phyloP scores from a whole-genome alignment of 1,140 invertebrate species.

The Streblospio benedicti region DNA sequence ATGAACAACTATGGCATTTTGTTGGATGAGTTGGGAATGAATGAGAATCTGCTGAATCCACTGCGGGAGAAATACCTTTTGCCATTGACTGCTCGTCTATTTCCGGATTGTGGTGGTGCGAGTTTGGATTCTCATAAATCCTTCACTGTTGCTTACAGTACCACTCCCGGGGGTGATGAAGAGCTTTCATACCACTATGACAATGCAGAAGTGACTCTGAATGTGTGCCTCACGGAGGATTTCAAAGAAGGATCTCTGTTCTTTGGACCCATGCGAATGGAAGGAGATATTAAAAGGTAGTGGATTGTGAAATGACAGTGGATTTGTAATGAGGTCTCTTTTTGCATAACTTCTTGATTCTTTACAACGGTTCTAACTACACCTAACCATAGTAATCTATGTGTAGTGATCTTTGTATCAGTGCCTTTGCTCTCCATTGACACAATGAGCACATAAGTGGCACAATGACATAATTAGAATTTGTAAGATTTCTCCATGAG shows the following conservation, averaged over 20 bases:
- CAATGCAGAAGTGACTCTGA: constrained; percentile 49
- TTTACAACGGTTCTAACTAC: no score
- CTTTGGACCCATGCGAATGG: constrained; percentile 40
- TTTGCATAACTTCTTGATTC: no score
- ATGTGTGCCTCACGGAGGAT: constrained; percentile 41
- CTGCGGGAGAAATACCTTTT: constrained; percentile 40
- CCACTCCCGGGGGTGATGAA: constrained; percentile 34
- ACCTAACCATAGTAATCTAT: no score
- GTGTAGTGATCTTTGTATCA: no score
- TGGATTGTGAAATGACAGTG: not conserved
- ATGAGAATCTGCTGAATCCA: constrained; percentile 39
- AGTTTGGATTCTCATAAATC: constrained; percentile 48
- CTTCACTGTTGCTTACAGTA: constrained; percentile 47
- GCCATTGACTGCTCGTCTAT: constrained; percentile 39
- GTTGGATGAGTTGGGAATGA: constrained; percentile 47
- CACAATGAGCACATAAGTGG: no score
- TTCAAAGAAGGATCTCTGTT: constrained; percentile 44
- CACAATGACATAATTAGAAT: no score
- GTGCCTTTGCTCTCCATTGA: no score
- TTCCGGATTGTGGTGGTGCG: constrained; percentile 36
- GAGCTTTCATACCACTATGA: constrained; percentile 48
- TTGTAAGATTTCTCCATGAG: no score
- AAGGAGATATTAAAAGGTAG: constrained; percentile 9
- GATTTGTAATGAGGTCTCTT: no score
- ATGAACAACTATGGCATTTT: constrained; percentile 50